These are phyloP conservation scores for Temnothorax rugatulus DNA, from an alignment of 2,888 invertebrate genomes.

Conservation along the genomic window DNA sequence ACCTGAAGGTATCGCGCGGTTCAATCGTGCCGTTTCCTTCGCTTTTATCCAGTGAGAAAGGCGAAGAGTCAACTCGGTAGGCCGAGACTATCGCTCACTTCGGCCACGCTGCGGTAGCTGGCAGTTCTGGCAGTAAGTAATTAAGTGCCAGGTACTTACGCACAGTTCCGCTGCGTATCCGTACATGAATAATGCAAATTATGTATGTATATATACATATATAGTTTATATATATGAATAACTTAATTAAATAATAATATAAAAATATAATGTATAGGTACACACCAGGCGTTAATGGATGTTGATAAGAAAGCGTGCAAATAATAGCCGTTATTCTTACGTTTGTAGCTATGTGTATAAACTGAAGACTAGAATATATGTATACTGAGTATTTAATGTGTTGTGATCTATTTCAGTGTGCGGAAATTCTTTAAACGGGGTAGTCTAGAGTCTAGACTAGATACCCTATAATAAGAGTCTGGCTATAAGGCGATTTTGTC, in stretches of 20 bases:
- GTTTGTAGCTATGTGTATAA: no score
- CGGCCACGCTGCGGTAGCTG: constrained; percentile 78
- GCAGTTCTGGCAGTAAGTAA: constrained; percentile 82
- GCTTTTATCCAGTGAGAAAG: constrained; percentile 53
- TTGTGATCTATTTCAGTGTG: neutral
- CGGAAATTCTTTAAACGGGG: neutral
- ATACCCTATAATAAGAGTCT: no score
- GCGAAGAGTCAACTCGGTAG: constrained; percentile 58
- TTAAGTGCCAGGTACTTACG: constrained; percentile 79
- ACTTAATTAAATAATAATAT: neutral
- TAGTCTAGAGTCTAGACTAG: neutral
- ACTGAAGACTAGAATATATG: neutral
- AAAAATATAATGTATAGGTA: neutral
- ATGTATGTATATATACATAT: neutral
- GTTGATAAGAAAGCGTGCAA: constrained; percentile 61
- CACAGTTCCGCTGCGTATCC: constrained; percentile 72
- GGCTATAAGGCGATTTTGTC: no score
- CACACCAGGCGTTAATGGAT: constrained; percentile 68
- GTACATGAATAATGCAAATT: constrained; percentile 74
- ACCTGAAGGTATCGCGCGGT: constrained; percentile 37
- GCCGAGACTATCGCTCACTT: constrained; percentile 78
- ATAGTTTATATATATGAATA: neutral
- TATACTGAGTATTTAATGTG: neutral
- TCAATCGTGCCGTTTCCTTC: constrained; percentile 45
- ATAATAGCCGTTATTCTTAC: neutral